Base-by-base conservation (phyloP, 2,888 invertebrate species). In the Spicauda simplicius region DNA sequence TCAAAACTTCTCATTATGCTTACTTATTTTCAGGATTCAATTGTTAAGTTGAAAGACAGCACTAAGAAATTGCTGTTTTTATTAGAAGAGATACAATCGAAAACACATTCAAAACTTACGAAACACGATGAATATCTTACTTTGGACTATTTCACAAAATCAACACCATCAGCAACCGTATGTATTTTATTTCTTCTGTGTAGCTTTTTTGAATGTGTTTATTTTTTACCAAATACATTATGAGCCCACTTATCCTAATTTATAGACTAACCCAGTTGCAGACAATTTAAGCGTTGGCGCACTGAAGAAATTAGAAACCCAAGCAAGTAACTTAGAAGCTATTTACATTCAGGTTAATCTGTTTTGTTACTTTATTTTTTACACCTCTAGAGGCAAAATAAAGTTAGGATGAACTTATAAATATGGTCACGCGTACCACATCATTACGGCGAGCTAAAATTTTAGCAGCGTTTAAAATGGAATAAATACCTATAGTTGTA, bases 11-110 rank as follows among this genome's bases (percentile, higher is more conserved):
- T n/a, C 25, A 14, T 3, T 0, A 45, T 48, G 2, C n/a, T 48
- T 16, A 7, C 12, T 58, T n/a, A 56, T 57, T 62, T 37, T 37
- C 77, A 90, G 90, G 81, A 83, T 45, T 73, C 83, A 11, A 66
- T 88, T 30, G 52, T 73, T 7, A 81, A 80, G 69, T 73, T 91
- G 30, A 88, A 88, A 72, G 82, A 87, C 19, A 90, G 91, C 70
- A 91, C 91, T 1, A 86, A 78, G 72, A 85, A 86, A 71, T 73
- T 91, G 6, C 71, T 91, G 48, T 70, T 72, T 70, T 71, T 91
- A 57, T 70, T 91, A 30, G 88, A 91, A 69, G 83, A 87, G 63
- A 83, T 91, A 72, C 85, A 90, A 68, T 71, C 75, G 0, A 89
- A 87, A 76, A 84, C 83, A 14, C 76, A 74, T 69, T 69, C 79